phyloP scores from a whole-genome alignment of 2,113 vertebrate genomes.

The Ochotona princeps region DNA sequence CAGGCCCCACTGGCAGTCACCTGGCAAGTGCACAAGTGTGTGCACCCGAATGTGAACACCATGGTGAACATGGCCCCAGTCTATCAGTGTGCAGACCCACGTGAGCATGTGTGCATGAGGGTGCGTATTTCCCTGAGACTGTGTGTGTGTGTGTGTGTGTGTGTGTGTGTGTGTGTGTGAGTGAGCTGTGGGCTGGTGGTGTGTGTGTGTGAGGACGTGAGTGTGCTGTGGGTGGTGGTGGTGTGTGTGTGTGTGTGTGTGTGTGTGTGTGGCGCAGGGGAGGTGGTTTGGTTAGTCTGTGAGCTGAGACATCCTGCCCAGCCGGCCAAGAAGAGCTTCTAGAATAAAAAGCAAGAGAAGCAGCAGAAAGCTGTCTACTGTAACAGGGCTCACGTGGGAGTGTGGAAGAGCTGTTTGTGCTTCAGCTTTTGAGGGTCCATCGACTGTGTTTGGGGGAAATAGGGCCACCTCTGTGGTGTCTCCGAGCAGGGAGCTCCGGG shows the following conservation, averaged over 20 bases:
- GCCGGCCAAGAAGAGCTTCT: neutral
- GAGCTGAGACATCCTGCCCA: neutral
- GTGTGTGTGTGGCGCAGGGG: neutral
- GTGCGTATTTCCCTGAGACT: neutral
- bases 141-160: neutral
- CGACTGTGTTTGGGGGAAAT: neutral
- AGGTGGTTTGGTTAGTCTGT: fast-evolving
- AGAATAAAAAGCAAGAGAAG: neutral
- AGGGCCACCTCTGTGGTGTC: no score
- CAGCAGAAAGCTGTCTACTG: neutral
- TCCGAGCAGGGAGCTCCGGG: neutral
- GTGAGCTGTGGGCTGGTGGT: neutral
- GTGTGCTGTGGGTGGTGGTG: neutral
- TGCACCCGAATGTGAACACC: neutral
- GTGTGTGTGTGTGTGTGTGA: neutral
- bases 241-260: neutral
- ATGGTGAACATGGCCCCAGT: no score
- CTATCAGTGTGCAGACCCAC: no score
- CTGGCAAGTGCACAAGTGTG: no score
- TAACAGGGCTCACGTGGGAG: neutral
- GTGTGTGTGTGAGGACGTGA: no score
- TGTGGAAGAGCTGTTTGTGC: neutral
- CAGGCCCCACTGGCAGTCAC: fast-evolving
- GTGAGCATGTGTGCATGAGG: no score
- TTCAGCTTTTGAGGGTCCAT: neutral